Conservation (phyloP, 2,113 vertebrate genomes). For the Tonatia bakeri region DNA sequence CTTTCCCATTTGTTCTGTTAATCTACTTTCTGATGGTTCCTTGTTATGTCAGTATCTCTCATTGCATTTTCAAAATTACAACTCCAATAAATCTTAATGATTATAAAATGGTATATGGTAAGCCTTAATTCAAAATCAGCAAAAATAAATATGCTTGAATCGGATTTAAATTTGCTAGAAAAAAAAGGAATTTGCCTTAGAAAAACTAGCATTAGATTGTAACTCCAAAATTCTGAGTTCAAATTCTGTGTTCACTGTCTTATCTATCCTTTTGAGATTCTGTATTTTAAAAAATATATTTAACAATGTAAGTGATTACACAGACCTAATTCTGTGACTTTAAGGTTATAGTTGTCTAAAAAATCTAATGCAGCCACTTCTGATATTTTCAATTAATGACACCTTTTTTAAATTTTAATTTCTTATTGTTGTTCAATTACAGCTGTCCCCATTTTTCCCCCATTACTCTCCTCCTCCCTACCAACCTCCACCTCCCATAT, state of each 20-base stretch:
- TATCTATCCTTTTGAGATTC: background rate
- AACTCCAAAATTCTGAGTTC: background rate
- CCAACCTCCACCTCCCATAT: too few species aligned
- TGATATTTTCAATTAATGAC: background rate
- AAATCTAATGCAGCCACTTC: background rate
- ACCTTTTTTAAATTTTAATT: too few species aligned
- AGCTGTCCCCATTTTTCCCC: too few species aligned
- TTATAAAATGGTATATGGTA: background rate
- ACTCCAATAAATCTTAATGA: background rate
- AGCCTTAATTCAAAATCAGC: background rate
- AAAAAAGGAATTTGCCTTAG: background rate
- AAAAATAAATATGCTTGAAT: background rate
- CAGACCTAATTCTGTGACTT: background rate
- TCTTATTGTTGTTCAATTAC: too few species aligned
- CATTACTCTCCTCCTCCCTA: too few species aligned
- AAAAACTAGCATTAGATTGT: background rate
- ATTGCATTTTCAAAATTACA: background rate
- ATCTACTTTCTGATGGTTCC: background rate
- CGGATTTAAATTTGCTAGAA: background rate
- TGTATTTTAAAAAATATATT: background rate
- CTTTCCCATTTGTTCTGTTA: conserved; percentile 1
- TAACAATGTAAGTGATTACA: background rate
- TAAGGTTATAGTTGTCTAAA: background rate
- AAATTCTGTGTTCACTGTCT: background rate
- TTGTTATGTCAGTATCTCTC: background rate